These are phyloP conservation scores for Echiichthys vipera DNA, from an alignment of 2,797 vertebrate genomes.

Conservation along the genomic window DNA sequence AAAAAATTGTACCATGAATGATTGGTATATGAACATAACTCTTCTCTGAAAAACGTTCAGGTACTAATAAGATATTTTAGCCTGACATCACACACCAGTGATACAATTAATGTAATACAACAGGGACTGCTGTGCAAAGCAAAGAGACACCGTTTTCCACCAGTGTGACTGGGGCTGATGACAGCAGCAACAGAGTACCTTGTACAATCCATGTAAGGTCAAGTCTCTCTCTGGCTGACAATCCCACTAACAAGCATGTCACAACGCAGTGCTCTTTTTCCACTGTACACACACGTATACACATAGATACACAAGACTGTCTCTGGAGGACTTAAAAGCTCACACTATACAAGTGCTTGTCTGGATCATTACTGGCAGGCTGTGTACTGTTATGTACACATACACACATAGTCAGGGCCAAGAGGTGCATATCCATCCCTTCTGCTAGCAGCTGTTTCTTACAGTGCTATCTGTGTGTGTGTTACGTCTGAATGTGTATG, in stretches of 20 bases:
- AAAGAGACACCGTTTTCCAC: constrained; percentile 55
- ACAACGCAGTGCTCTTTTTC: constrained; percentile 42
- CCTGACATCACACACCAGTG: background rate
- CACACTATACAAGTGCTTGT: constrained; percentile 45
- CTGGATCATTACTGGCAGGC: constrained; percentile 58
- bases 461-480: background rate
- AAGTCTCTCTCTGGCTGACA: constrained; percentile 68
- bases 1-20: background rate
- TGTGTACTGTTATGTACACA: constrained; percentile 25
- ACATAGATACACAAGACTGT: constrained; percentile 14
- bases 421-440: constrained; percentile 29
- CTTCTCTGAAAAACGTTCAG: background rate
- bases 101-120: background rate
- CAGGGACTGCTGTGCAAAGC: constrained; percentile 13
- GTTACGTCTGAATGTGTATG: background rate
- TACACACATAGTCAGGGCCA: constrained; percentile 23
- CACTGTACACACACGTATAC: constrained; percentile 32
- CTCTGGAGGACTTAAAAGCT: constrained; percentile 48
- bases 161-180: constrained; percentile 49
- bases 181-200: constrained; percentile 66
- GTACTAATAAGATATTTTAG: background rate
- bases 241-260: constrained; percentile 71
- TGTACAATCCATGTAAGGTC: constrained; percentile 77
- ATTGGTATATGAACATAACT: background rate
- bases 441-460: constrained; percentile 21